phyloP scores from a whole-genome alignment of 1,140 invertebrate genomes.

The Musca domestica region DNA sequence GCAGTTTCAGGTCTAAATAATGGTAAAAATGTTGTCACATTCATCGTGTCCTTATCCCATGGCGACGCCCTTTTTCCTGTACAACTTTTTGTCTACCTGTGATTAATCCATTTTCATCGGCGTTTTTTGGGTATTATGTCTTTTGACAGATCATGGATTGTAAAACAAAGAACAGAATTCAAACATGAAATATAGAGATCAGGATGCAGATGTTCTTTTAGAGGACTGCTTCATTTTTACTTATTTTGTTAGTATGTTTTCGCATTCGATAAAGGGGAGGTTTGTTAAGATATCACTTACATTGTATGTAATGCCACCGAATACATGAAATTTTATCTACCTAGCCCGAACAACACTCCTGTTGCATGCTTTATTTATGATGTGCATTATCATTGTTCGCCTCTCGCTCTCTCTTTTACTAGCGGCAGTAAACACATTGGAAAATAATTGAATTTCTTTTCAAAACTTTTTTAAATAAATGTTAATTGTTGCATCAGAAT shows the following conservation, averaged over 20 bases:
- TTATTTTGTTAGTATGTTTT: no score
- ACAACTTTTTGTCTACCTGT: background rate
- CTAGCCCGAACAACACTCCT: background rate
- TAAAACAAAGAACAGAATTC: conserved; percentile 7
- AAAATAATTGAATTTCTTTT: conserved; percentile 12
- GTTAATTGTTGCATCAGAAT: no score
- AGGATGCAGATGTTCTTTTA: conserved; percentile 32
- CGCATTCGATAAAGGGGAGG: background rate
- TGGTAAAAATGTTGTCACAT: background rate
- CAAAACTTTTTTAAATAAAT: no score
- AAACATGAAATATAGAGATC: background rate
- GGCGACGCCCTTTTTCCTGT: conserved; percentile 9
- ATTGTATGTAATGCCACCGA: conserved; percentile 18
- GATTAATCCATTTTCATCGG: background rate
- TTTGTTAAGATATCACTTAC: conserved; percentile 11
- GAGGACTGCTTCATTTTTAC: background rate
- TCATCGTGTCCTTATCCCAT: background rate
- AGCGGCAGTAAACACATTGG: background rate
- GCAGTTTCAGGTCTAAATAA: background rate
- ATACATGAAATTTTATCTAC: conserved; percentile 6
- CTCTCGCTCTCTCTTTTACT: no score
- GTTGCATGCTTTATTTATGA: background rate
- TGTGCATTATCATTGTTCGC: background rate
- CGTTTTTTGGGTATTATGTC: conserved; percentile 9
- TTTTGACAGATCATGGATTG: background rate